Evolutionary conservation across 1,140 invertebrate genomes (phyloP).

Genomic region (Magallana gigas): DNA sequence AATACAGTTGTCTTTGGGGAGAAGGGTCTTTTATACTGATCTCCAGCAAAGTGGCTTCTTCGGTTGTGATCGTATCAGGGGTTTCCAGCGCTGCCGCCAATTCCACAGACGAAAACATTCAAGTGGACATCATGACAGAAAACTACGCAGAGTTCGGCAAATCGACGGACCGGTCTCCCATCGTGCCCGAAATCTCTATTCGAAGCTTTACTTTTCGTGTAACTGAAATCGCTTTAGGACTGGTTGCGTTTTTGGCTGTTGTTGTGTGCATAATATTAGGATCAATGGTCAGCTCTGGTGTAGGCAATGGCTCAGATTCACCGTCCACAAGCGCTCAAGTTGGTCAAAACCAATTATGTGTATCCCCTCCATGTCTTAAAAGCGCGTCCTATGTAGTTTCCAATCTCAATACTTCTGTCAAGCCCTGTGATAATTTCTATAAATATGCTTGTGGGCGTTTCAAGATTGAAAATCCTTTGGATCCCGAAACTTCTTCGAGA

Average conservation of each 20-base stretch:
- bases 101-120: neutral
- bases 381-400: constrained; percentile 62
- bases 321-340: constrained; percentile 32
- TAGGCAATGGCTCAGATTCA: neutral
- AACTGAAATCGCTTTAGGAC: constrained; percentile 62
- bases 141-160: constrained; percentile 67
- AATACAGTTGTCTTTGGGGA: too few relatives aligned
- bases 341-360: constrained; percentile 55
- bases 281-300: constrained; percentile 60
- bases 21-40: neutral
- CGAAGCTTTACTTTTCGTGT: constrained; percentile 59
- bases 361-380: constrained; percentile 66
- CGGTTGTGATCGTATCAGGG: neutral
- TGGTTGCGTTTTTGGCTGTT: constrained; percentile 53
- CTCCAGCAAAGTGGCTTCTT: neutral
- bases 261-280: constrained; percentile 64
- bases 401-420: constrained; percentile 78
- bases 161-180: constrained; percentile 52
- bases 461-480: constrained; percentile 56
- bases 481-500: constrained; percentile 57
- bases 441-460: constrained; percentile 81
- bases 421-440: constrained; percentile 83
- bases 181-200: constrained; percentile 63
- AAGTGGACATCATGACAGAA: constrained; percentile 59
- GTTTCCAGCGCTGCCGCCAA: neutral